Base-by-base conservation (phyloP, 2,888 invertebrate genomes). In the Thera obeliscata region DNA sequence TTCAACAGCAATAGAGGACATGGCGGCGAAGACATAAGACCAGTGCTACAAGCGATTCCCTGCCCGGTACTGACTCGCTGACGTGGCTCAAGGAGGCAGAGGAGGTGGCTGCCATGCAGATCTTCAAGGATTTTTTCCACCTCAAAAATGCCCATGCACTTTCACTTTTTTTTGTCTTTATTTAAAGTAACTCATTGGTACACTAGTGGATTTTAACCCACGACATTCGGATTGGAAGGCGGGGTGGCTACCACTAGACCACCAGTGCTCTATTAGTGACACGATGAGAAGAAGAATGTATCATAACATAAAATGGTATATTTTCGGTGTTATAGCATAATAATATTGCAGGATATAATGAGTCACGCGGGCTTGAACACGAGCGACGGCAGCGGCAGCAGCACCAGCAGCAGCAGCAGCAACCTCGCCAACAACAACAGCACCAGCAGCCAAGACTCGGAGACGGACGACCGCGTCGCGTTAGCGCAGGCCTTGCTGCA, bases 401-500 rank as follows among this genome's bases (percentile, higher is more conserved):
- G 92, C 75, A 89, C 86, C 35, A 88, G 78, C 57, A 92, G 93
- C 73, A 92, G 92, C 75, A 89, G 86, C 41, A 88, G 78, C 57
- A 92, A 85, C 82, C 82, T 93, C 63, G 89, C 90, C 38, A 92
- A 88, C 81, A 91, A 90, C 84, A 92, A 89, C 82, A 87, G 88
- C 78, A 79, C n/a, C 58, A 58, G 58, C 83, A 83, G 84, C 76
- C 81, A 87, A 69, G 93, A 91, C 76, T 83, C 87, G 61, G 97
- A 97, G 11, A 97, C 97, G 86, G 97, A 98, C 83, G 98, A 98
- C 86, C 97, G 98, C 78, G 96, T 98, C 5, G 96, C 96, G 70
- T 94, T 98, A 36, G 96, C 98, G 64, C 99, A 99, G 89, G 96
- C 96, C 1, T 95, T 99, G 76, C 95, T 99, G 91, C 98, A 98